phyloP scores from a whole-genome alignment of 2,797 vertebrate species.

The Podarcis lilfordi region DNA sequence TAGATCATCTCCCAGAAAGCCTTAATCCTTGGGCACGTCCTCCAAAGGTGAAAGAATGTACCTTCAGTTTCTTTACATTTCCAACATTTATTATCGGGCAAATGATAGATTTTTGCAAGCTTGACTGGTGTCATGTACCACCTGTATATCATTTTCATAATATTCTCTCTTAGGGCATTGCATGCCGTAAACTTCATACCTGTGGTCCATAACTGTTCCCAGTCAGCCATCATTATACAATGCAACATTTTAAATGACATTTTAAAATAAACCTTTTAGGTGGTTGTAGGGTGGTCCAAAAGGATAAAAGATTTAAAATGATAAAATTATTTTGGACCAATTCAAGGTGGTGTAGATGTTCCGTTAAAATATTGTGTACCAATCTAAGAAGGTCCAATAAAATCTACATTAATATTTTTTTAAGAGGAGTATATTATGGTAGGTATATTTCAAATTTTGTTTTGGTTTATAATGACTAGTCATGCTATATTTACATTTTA shows the following conservation, averaged over 20 bases:
- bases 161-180: no score
- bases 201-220: no score
- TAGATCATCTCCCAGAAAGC: no score
- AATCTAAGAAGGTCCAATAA: neutral
- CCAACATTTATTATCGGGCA: no score
- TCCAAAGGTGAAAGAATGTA: no score
- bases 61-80: no score
- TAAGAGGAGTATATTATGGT: neutral
- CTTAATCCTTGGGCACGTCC: no score
- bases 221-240: neutral
- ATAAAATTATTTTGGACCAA: neutral
- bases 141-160: no score
- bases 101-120: no score
- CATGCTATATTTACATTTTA: constrained; percentile 8
- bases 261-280: neutral
- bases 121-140: no score
- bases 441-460: neutral
- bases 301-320: neutral
- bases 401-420: neutral
- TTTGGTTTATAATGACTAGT: neutral
- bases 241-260: neutral
- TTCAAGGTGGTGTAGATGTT: neutral
- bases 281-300: neutral
- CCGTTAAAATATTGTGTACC: neutral
- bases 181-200: no score